Evolutionary conservation across 64 coral and sea anemone genomes (phyloP).

Genomic region (Porites australiensis): DNA sequence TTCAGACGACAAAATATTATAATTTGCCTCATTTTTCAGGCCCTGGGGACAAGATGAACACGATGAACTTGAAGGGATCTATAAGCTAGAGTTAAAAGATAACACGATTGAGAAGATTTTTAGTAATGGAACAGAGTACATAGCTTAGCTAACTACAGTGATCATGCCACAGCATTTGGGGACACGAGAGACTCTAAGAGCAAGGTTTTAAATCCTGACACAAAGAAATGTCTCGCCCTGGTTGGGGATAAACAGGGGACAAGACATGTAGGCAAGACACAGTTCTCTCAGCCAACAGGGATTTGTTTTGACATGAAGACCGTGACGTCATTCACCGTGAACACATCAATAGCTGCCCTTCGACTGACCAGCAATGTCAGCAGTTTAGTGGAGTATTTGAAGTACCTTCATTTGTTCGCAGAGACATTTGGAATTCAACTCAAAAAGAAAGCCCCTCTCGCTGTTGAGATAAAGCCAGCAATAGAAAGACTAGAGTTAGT

Average conservation of each 20-base stretch:
- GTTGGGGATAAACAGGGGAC: not conserved
- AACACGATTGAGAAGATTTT: constrained; percentile 12
- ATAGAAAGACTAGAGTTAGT: constrained; percentile 38
- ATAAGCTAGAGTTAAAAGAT: not conserved
- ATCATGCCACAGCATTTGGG: not conserved
- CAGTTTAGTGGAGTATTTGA: too few relatives aligned
- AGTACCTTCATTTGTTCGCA: too few relatives aligned
- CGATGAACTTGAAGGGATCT: not conserved
- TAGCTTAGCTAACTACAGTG: not conserved
- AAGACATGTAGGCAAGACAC: too few relatives aligned
- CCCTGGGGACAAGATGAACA: too few relatives aligned
- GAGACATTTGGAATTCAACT: too few relatives aligned
- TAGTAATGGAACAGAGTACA: constrained; percentile 7
- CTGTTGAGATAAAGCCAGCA: too few relatives aligned
- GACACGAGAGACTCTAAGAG: not conserved
- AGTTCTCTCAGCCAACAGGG: too few relatives aligned
- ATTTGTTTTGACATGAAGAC: not conserved
- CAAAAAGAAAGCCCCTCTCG: too few relatives aligned
- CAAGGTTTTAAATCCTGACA: not conserved
- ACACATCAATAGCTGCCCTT: not conserved
- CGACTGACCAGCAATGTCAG: constrained; percentile 25
- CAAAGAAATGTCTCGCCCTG: not conserved
- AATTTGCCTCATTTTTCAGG: too few relatives aligned
- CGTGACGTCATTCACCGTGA: too few relatives aligned
- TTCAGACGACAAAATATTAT: too few relatives aligned